Base-by-base conservation (phyloP, 2,888 invertebrate species). In the Nomada fucata region DNA sequence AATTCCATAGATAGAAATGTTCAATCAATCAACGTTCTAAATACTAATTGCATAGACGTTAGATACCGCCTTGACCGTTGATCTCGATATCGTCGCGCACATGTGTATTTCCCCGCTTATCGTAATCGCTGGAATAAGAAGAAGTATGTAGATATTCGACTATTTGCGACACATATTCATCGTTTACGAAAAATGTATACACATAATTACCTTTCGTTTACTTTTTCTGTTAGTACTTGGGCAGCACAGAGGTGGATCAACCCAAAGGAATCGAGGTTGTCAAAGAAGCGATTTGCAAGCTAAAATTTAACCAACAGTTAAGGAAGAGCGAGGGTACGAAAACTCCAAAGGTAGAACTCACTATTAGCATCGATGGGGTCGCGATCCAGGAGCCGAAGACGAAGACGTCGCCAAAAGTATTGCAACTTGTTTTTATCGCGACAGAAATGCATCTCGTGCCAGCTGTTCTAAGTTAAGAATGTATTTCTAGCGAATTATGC, bases 191-290 rank as follows among this genome's bases (percentile, higher is more conserved):
- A 64, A 65, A 74, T n/a, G 55, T 64, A 68, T 70, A 44, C 42
- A 42, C 5, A 36, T 5, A 36, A 36, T 23, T 85, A 80, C 83
- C 84, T 57, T 26, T 13, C 57, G 23, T 20, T 57, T 57, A 23
- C 13, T 20, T 20, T 57, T 94, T 94, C 26, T 88, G 95, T 53
- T 92, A 97, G 97, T 98, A 98, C 95, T 96, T 98, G 94, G 99
- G 99, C 90, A 97, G 97, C 92, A 98, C 98, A 69, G 97, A 97
- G 92, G 99, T 99, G 72, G 98, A 98, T 90, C 97, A 98, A 94
- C 97, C 99, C 36, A 99, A 99, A 95, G 99, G 99, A 87, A 99
- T 98, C 89, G 98, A 99, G 93, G 98, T 99, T 61, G 98, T 99
- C 10, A 98, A 98, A 94, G 99, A 99, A 93, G 99, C 99, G 72